phyloP scores from a whole-genome alignment of 2,888 invertebrate genomes.

The Muschampia plurimacula region DNA sequence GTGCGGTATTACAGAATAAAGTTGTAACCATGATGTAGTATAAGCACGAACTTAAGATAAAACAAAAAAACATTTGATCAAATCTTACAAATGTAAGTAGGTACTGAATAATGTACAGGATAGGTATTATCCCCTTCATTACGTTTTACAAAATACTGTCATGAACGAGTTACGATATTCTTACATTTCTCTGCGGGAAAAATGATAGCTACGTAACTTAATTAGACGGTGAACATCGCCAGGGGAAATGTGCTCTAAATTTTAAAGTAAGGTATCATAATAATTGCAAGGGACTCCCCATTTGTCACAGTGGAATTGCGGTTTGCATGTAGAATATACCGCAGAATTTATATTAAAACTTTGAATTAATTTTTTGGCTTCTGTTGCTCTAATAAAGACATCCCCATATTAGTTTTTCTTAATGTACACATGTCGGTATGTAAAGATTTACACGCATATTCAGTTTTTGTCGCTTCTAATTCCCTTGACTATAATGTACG shows the following conservation, averaged over 20 bases:
- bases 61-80: too few relatives aligned
- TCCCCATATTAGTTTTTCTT: too few relatives aligned
- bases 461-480: not conserved
- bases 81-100: too few relatives aligned
- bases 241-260: not conserved
- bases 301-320: not conserved
- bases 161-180: not conserved
- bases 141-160: not conserved
- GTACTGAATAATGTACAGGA: too few relatives aligned
- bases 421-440: too few relatives aligned
- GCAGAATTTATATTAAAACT: not conserved
- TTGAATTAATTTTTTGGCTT: too few relatives aligned
- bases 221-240: not conserved
- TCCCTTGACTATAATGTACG: not conserved
- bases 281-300: not conserved
- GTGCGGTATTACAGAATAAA: too few relatives aligned
- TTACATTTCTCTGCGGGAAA: not conserved
- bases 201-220: not conserved
- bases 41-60: too few relatives aligned
- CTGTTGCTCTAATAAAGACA: too few relatives aligned
- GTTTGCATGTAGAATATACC: not conserved
- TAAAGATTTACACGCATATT: not conserved
- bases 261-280: conserved; percentile 1
- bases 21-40: too few relatives aligned
- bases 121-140: not conserved